phyloP scores from a whole-genome alignment of 2,113 vertebrate genomes.

The Lycocorax pyrrhopterus region DNA sequence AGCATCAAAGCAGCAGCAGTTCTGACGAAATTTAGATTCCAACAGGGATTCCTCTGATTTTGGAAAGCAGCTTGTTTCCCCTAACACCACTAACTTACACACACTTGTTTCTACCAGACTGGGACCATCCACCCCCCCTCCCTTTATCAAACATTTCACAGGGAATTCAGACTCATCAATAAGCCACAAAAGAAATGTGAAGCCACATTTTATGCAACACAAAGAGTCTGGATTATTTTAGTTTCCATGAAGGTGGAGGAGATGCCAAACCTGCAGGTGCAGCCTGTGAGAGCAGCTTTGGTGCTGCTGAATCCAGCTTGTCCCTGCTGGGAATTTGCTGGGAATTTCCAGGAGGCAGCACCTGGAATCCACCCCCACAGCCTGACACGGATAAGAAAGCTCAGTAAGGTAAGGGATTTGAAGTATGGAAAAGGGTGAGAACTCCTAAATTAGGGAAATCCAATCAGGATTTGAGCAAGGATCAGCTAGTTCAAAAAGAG shows the following conservation, averaged over 20 bases:
- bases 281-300: background rate
- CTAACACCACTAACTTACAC: background rate
- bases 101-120: background rate
- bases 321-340: background rate
- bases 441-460: background rate
- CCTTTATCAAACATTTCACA: background rate
- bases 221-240: background rate
- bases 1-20: background rate
- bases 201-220: background rate
- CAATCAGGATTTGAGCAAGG: background rate
- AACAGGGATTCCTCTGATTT: rapidly evolving
- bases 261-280: background rate
- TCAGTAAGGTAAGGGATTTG: background rate
- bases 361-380: background rate
- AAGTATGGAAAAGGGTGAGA: background rate
- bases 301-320: background rate
- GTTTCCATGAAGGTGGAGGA: background rate
- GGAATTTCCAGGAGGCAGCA: background rate
- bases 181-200: background rate
- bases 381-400: too few species aligned
- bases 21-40: background rate
- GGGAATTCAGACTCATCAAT: background rate
- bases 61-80: background rate
- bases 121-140: too few species aligned
- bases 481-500: background rate